Conservation (phyloP, 2,888 invertebrate genomes). For the Xylocampa areola region DNA sequence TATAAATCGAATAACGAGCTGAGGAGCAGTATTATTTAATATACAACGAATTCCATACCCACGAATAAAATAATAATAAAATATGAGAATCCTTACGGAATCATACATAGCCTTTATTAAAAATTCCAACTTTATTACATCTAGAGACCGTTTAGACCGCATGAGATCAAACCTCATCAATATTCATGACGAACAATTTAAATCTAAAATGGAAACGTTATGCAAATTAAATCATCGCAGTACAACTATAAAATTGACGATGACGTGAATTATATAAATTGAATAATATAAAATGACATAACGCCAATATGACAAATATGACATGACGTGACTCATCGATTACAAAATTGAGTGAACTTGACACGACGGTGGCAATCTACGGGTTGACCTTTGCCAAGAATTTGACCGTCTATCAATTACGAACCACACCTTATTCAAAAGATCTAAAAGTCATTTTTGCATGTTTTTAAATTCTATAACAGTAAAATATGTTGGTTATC, state of each 20-base stretch:
- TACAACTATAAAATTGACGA: slow-evolving; percentile 35
- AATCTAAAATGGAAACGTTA: slow-evolving; percentile 47
- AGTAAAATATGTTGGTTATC: slow-evolving; percentile 25
- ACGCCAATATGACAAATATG: slow-evolving; percentile 45
- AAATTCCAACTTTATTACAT: slow-evolving; percentile 26
- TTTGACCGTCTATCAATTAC: slow-evolving; percentile 4
- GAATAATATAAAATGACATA: slow-evolving; percentile 50
- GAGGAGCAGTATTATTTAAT: too few relatives aligned
- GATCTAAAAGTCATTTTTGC: slow-evolving; percentile 8
- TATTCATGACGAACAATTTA: slow-evolving; percentile 50
- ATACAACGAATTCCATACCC: not conserved
- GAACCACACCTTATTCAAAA: not conserved
- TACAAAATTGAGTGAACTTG: slow-evolving; percentile 53
- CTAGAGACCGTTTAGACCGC: slow-evolving; percentile 26
- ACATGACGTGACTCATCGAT: slow-evolving; percentile 51
- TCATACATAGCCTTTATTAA: slow-evolving; percentile 12
- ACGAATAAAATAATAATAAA: slow-evolving; percentile 11
- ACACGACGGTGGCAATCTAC: slow-evolving; percentile 45
- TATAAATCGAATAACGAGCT: too few relatives aligned
- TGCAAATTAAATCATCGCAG: slow-evolving; percentile 55
- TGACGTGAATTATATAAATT: slow-evolving; percentile 49
- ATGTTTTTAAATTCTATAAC: slow-evolving; percentile 2
- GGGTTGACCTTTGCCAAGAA: slow-evolving; percentile 37
- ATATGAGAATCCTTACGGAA: not conserved
- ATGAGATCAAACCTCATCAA: slow-evolving; percentile 42